Base-by-base conservation (phyloP, 2,888 invertebrate species). In the Coelopa pilipes region DNA sequence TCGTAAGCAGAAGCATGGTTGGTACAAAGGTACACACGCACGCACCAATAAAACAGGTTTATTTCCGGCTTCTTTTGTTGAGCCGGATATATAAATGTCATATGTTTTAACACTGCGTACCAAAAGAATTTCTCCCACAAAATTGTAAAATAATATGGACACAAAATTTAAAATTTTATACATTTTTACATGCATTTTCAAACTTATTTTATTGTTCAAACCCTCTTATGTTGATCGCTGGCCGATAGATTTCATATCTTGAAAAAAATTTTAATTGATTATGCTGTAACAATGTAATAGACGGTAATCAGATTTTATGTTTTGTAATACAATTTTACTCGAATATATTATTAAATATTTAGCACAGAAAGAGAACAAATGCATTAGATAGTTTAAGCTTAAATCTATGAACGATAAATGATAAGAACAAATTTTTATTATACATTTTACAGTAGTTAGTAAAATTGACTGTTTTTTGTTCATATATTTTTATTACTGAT, bases 41-140 rank as follows among this genome's bases (percentile, higher is more conserved):
- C 91, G 96, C 73, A 96, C 96, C 1, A 96, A 97, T 53, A 93
- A 95, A 81, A 95, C 95, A 5, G 97, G 97, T n/a, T 90, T 97
- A 60, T 97, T 97, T 88, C 97, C 97, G 1, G 96, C 96, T 68
- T 97, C 96, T 84, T 97, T 97, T 89, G 97, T 97, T 15, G 94
- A 95, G 85, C 91, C 92, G 59, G 88, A 87, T 81, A 81, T 85
- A 73, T 87, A 85, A 81, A 71, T 72, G 34, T 34, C 34, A 2
- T 34, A 34, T 34, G 7, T 34, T 34, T 34, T 34, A 7, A 34
- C n/a, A 34, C 34, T 7, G 34, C 34, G 34, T 7, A 34, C n/a
- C n/a, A n/a, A n/a, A n/a, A n/a, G n/a, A n/a, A n/a, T n/a, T n/a
- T n/a, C n/a, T n/a, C n/a, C n/a, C n/a, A n/a, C n/a, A n/a, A n/a